These are phyloP conservation scores for Girardia tigrina DNA, from an alignment of 2,888 invertebrate species.

Conservation along the genomic window DNA sequence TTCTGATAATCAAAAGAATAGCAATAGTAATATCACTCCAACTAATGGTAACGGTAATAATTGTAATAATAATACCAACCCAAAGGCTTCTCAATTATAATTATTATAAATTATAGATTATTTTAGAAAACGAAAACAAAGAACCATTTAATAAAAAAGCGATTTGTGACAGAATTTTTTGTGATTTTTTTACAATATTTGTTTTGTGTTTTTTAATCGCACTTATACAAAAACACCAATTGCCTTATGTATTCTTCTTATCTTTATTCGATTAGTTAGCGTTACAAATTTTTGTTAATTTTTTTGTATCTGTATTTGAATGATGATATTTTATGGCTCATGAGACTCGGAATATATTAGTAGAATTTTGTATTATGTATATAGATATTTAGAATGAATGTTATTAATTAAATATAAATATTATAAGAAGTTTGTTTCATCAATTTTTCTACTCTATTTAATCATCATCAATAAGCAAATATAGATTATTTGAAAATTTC, in stretches of 20 bases:
- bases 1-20: not conserved
- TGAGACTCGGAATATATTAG: too few species aligned
- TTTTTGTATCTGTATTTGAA: too few species aligned
- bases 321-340: too few species aligned
- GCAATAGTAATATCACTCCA: too few species aligned
- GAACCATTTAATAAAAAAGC: too few species aligned
- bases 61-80: too few species aligned
- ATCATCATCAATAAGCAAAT: too few species aligned
- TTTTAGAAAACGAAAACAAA: not conserved
- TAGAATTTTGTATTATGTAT: not conserved
- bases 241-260: not conserved
- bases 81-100: not conserved
- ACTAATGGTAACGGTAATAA: too few species aligned
- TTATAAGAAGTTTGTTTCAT: not conserved
- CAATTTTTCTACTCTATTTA: not conserved
- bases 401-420: not conserved
- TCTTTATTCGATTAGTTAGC: too few species aligned
- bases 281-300: not conserved
- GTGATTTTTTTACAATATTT: constrained; percentile 23
- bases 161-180: not conserved
- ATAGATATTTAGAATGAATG: not conserved
- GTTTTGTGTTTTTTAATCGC: too few species aligned
- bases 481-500: too few species aligned
- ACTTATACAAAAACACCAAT: too few species aligned
- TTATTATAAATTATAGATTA: not conserved